A percentile compares a stretch with the other conserved stretches of the same genome.
Conservation (phyloP, 2,888 invertebrate genomes). For the Dynastes hyllus region DNA sequence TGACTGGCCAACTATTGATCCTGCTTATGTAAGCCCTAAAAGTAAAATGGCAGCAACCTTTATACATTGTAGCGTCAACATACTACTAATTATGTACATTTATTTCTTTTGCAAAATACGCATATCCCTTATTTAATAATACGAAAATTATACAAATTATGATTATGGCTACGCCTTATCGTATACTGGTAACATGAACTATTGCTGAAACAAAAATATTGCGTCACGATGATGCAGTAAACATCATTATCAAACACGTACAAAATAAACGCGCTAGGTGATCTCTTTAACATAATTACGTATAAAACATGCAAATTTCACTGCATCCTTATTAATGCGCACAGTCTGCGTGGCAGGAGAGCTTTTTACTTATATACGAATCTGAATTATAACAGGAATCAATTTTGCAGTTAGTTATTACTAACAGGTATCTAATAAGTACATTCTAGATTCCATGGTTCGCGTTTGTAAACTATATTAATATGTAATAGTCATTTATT, state of each 20-base stretch:
- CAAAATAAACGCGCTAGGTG: constrained; percentile 5
- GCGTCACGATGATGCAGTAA: background rate
- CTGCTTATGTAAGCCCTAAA: too few species aligned
- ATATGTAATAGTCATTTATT: constrained; percentile 21
- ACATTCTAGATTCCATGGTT: background rate
- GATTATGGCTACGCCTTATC: background rate
- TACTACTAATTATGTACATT: background rate
- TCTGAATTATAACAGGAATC: constrained; percentile 22
- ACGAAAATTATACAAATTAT: background rate
- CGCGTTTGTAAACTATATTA: constrained; percentile 1
- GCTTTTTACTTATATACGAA: background rate
- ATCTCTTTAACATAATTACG: constrained; percentile 26
- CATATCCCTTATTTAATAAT: background rate
- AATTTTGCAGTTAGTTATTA: constrained; percentile 29
- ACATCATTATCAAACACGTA: background rate
- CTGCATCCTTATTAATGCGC: constrained; percentile 28
- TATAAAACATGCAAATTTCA: constrained; percentile 31
- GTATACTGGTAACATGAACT: background rate
- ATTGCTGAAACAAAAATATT: background rate
- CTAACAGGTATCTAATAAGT: constrained; percentile 29
- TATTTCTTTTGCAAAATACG: background rate
- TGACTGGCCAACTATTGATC: too few species aligned
- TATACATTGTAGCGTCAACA: too few species aligned
- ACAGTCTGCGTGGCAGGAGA: constrained; percentile 11
- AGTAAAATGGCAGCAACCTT: too few species aligned